Base-by-base conservation (phyloP, 2,888 invertebrate species). In the Hedya salicella region DNA sequence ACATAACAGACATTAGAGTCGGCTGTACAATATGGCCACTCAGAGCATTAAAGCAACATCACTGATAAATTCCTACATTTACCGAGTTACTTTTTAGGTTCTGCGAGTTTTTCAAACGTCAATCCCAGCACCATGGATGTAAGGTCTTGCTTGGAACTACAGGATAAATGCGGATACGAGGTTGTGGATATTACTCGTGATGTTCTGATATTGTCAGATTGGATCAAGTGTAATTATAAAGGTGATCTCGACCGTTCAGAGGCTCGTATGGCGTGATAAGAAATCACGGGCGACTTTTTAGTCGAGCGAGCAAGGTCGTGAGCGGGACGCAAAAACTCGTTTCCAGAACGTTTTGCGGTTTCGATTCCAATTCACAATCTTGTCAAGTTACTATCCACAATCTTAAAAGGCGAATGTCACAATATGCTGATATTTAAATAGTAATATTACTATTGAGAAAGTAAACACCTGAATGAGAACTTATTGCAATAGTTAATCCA, bases 251-350 rank as follows among this genome's bases (percentile, higher is more conserved):
- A 40, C 30, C 36, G 21, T 46, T 46, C 50, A n/a, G 11, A 39
- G 36, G 25, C 25, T 13, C 52, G 32, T 61, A 60, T 60, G 53
- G 48, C 16, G 8, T 53, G 52, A 60, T 65, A 60, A 53, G 46
- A 65, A 59, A 53, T 46, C 46, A 17, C 46, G 46, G 19, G 39
- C 48, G 44, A 60, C 65, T 66, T 53, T 66, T 42, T 49, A 17
- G 39, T 61, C 48, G 16, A 56, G 56, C 48, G 30, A 66, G 46
- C 65, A 65, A 66, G 66, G 66, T 61, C 66, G 48, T 30, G 44
- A 66, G 60, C 54, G 40, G 66, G 66, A 54, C 21, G n/a, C 39
- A 57, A 60, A 66, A 60, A 66, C 66, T 54, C 25, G 66, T 61
- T 66, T 50, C 48, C 42, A 40, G 44, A 46, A 36, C 11, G 32